These are phyloP conservation scores for Lacanobia wlatinum DNA, from an alignment of 2,888 invertebrate species.

Conservation along the genomic window DNA sequence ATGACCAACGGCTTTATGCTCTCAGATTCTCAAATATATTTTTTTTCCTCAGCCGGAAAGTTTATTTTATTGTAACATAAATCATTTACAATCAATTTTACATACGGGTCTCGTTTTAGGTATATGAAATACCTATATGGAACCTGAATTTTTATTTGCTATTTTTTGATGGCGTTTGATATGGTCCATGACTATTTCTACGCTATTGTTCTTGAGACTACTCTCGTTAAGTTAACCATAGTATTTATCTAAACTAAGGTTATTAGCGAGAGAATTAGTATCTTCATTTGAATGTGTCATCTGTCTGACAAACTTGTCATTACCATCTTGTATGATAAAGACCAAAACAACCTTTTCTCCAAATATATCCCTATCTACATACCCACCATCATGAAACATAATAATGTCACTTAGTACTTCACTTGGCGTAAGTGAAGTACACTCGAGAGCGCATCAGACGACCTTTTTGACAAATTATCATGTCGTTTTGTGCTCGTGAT, in stretches of 20 bases:
- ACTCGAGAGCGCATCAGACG: conserved; percentile 45
- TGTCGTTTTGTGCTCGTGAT: conserved; percentile 53
- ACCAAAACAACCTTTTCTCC: neutral
- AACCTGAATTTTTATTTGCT: no score
- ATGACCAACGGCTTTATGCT: neutral
- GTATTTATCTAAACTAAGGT: neutral
- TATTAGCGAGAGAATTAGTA: neutral
- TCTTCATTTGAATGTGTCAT: neutral
- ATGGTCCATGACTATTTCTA: neutral
- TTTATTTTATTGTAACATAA: no score
- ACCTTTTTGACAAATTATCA: conserved; percentile 66
- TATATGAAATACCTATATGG: no score
- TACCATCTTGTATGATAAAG: neutral
- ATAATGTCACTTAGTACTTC: conserved; percentile 50
- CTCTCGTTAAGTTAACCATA: neutral
- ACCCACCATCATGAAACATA: conserved; percentile 27
- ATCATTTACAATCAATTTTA: no score
- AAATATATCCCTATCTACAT: neutral
- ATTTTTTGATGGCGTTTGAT: neutral
- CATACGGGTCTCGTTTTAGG: no score
- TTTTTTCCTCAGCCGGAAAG: neutral
- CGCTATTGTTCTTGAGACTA: neutral
- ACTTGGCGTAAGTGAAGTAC: conserved; percentile 46
- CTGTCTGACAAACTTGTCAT: neutral
- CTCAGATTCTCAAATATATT: neutral